These are phyloP conservation scores for Drosophila incognita DNA, from an alignment of 2,888 invertebrate species.

Conservation along the genomic window DNA sequence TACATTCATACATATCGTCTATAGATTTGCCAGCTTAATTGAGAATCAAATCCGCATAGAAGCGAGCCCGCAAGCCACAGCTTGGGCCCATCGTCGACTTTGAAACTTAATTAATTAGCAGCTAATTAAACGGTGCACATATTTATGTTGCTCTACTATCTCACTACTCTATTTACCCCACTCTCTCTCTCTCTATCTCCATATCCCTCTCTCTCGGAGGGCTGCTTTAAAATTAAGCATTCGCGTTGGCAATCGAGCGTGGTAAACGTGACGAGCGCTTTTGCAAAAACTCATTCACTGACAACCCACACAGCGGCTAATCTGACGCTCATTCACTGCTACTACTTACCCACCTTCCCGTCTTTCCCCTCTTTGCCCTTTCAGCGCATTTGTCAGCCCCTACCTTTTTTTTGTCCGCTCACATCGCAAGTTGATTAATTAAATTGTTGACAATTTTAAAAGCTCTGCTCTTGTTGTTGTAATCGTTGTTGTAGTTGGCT, in stretches of 20 bases:
- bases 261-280: conserved; percentile 34
- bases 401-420: conserved; percentile 1
- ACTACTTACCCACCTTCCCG: background rate
- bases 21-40: conserved; percentile 49
- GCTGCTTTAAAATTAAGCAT: conserved; percentile 57
- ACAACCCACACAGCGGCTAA: conserved; percentile 40
- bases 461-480: conserved; percentile 49
- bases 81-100: conserved; percentile 17
- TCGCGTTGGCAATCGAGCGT: conserved; percentile 68
- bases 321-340: conserved; percentile 7
- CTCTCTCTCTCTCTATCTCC: conserved; percentile 4
- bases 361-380: background rate
- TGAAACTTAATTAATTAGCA: conserved; percentile 68
- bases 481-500: conserved; percentile 5
- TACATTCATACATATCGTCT: background rate
- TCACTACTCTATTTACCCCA: background rate
- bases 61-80: conserved; percentile 13
- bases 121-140: conserved; percentile 70
- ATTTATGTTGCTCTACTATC: conserved; percentile 45
- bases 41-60: conserved; percentile 53
- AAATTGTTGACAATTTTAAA: conserved; percentile 80
- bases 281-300: conserved; percentile 44
- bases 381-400: conserved; percentile 39
- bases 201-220: background rate
- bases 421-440: conserved; percentile 70